Evolutionary conservation across 2,797 vertebrate species (phyloP).

Genomic region (Clarias pachynema): DNA sequence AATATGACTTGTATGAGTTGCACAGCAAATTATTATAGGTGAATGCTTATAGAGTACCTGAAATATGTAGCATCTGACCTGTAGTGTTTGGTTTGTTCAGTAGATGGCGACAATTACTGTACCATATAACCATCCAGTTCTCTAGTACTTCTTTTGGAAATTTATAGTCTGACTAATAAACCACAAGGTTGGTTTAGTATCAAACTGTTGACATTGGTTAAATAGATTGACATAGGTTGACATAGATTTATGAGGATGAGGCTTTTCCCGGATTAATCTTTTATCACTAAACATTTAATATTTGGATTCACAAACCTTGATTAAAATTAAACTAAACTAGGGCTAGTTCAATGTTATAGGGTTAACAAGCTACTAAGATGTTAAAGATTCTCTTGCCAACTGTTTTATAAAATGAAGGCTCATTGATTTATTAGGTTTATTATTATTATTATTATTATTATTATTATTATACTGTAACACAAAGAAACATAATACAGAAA

Average conservation of each 20-base stretch:
- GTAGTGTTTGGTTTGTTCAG: slow-evolving; percentile 56
- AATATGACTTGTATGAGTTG: neutral
- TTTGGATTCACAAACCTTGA: neutral
- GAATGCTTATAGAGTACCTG: neutral
- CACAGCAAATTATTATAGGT: neutral
- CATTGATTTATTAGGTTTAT: neutral
- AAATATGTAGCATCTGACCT: neutral
- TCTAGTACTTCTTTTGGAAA: neutral
- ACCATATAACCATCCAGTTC: neutral
- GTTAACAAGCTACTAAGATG: neutral
- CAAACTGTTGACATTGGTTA: neutral
- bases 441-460: too few relatives aligned
- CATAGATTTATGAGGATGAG: neutral
- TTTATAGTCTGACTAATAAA: neutral
- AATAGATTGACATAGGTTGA: too few relatives aligned
- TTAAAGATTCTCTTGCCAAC: neutral
- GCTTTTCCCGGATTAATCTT: neutral
- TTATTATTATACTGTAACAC: too few relatives aligned
- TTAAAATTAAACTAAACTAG: neutral
- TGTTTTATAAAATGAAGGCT: neutral
- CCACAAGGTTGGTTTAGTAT: neutral
- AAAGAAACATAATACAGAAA: neutral
- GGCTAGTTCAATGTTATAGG: neutral
- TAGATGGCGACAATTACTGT: slow-evolving; percentile 66
- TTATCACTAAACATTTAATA: neutral